Evolutionary conservation across 1,140 invertebrate species (phyloP), one percentile per base, ranked within the genome.

Genomic region (Branchinecta lindahli): DNA sequence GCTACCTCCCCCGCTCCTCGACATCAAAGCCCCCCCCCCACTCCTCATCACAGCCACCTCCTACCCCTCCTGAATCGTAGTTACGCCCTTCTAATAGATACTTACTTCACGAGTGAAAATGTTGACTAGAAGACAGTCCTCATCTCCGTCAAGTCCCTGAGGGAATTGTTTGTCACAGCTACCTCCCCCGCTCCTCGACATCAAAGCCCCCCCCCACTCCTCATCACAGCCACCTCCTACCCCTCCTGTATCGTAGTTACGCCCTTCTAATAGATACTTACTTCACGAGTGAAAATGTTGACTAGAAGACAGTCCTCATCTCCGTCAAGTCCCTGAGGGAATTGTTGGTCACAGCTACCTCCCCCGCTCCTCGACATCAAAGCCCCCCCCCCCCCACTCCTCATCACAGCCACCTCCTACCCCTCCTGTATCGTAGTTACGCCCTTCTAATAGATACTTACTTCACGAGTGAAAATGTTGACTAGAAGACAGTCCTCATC

Each of bases 401-500:
- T n/a, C n/a, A n/a, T n/a, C n/a, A n/a, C n/a, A n/a, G n/a, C n/a
- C n/a, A n/a, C n/a, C n/a, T n/a, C n/a, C n/a, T n/a, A n/a, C n/a
- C n/a, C n/a, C n/a, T n/a, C n/a, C 46, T 9, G n/a, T 15, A 15
- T 8, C 8, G 10, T 44, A 46, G 46, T 44, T 70, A 33, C n/a
- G 44, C n/a, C 7, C 7, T 20, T 7, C 8, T 20, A 7, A 20
- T 46, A 33, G 18, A 2, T 44, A 65, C 45, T 18, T 69, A 71
- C 70, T 52, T 71, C 45, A 21, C 65, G 70, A 12, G 66, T 71
- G 46, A 67, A 68, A 44, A 71, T 33, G 21, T 71, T 71, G 10
- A 71, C 21, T 0, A 67, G 18, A 9, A 71, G 46, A 21, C 70
- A 71, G n/a, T 71, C 67, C 67, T 71, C 70, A 8, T 71, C 66